Evolutionary conservation across 2,797 vertebrate species (phyloP).

Genomic region (Etheostoma nigrum): DNA sequence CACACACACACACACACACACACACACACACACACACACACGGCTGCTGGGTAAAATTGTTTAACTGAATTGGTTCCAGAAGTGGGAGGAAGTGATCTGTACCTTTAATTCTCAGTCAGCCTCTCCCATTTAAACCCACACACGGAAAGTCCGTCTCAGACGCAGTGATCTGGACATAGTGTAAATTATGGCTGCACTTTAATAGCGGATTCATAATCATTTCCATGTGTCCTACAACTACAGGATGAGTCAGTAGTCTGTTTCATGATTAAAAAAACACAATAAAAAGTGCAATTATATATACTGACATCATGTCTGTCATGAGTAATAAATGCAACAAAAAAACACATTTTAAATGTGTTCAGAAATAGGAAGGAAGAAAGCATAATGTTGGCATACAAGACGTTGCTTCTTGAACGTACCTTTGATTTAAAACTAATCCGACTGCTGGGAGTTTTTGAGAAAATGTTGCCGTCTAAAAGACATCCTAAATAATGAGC

Average conservation of each 20-base stretch:
- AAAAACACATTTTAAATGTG: neutral
- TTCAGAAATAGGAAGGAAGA: neutral
- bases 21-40: slow-evolving; percentile 3
- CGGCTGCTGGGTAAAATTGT: slow-evolving; percentile 29
- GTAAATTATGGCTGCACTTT: slow-evolving; percentile 15
- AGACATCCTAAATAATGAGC: too few species aligned
- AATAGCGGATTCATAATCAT: slow-evolving; percentile 45
- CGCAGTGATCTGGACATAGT: slow-evolving; percentile 44
- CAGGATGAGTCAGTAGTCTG: neutral
- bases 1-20: slow-evolving; percentile 14
- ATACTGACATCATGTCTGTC: slow-evolving; percentile 50
- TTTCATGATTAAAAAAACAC: slow-evolving; percentile 20
- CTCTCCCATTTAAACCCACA: slow-evolving; percentile 59
- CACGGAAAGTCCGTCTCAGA: slow-evolving; percentile 64
- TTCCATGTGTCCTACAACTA: slow-evolving; percentile 46
- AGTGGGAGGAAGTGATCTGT: slow-evolving; percentile 54
- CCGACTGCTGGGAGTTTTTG: too few species aligned
- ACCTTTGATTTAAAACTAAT: neutral
- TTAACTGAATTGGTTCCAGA: slow-evolving; percentile 68
- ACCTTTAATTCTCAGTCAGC: slow-evolving; percentile 30
- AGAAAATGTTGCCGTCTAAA: too few species aligned
- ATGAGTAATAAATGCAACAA: neutral
- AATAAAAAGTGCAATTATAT: slow-evolving; percentile 1
- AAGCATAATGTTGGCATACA: neutral
- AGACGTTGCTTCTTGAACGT: neutral